These are phyloP conservation scores for Macaria liturata DNA, from an alignment of 2,888 invertebrate species.

Conservation along the genomic window DNA sequence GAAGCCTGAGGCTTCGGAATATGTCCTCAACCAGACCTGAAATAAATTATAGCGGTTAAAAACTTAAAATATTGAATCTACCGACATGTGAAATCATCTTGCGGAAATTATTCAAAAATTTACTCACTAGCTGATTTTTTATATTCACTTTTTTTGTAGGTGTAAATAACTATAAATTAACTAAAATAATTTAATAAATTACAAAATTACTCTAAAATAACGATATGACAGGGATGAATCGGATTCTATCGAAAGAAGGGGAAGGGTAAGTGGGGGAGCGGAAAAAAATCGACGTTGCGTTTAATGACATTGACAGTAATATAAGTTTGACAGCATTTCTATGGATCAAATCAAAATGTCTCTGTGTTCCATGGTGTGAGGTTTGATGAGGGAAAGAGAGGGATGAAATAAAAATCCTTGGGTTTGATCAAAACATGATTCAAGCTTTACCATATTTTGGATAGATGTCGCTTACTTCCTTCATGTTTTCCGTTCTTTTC, in stretches of 20 bases:
- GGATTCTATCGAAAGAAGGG: slow-evolving; percentile 48
- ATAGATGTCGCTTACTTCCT: too few relatives aligned
- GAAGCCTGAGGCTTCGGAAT: slow-evolving; percentile 66
- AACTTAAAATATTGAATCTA: slow-evolving; percentile 26
- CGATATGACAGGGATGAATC: slow-evolving; percentile 65
- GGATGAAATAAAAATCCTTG: too few relatives aligned
- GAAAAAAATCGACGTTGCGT: slow-evolving; percentile 26
- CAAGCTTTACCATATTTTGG: too few relatives aligned
- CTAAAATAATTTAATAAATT: slow-evolving; percentile 69
- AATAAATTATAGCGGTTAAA: slow-evolving; percentile 40
- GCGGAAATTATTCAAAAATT: slow-evolving; percentile 17
- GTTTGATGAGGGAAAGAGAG: too few relatives aligned
- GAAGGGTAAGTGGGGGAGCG: slow-evolving; percentile 42
- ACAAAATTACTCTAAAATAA: slow-evolving; percentile 58
- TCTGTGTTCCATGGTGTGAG: too few relatives aligned
- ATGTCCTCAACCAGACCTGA: slow-evolving; percentile 49
- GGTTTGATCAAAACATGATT: too few relatives aligned
- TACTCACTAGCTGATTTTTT: slow-evolving; percentile 59
- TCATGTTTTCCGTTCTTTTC: too few relatives aligned
- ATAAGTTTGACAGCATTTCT: too few relatives aligned
- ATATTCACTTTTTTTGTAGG: slow-evolving; percentile 39
- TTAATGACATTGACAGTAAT: slow-evolving; percentile 1
- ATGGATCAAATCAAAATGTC: too few relatives aligned
- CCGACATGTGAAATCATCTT: slow-evolving; percentile 58
- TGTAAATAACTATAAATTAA: slow-evolving; percentile 54